Evolutionary conservation across 2,113 vertebrate genomes (phyloP).

Genomic region (Pseudois nayaur): DNA sequence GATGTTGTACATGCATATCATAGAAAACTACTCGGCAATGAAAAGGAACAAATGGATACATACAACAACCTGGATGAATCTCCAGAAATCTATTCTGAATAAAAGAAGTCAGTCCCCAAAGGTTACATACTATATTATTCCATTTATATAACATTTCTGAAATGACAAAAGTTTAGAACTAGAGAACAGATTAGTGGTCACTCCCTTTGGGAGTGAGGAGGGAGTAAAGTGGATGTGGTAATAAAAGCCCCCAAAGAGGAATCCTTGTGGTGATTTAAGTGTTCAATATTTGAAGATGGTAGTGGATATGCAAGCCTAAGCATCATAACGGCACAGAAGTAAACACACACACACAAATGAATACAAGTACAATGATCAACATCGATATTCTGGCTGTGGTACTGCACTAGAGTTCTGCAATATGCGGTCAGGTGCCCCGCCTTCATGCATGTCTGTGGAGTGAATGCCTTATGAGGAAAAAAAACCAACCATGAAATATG

Average conservation of each 20-base stretch:
- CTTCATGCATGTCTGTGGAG: neutral
- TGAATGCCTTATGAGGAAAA: neutral
- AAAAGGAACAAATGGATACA: neutral
- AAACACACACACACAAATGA: neutral
- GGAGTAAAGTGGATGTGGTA: neutral
- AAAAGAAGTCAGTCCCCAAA: neutral
- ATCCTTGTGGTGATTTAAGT: neutral
- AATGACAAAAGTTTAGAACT: conserved; percentile 2
- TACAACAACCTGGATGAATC: neutral
- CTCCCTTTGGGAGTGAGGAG: neutral
- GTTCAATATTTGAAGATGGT: neutral
- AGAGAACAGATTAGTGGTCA: neutral
- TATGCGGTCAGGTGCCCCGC: neutral
- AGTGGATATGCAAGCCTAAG: neutral
- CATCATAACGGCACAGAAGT: neutral
- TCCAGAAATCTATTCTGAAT: neutral
- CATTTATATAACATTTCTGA: neutral
- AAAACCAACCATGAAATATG: neutral
- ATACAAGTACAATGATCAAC: neutral
- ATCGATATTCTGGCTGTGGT: neutral
- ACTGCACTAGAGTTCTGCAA: neutral
- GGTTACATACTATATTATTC: neutral
- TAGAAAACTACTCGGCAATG: neutral
- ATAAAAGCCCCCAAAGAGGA: neutral
- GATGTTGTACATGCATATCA: neutral